Base-by-base conservation (phyloP, 2,888 invertebrate genomes). In the Stenolophus ochropezus region DNA sequence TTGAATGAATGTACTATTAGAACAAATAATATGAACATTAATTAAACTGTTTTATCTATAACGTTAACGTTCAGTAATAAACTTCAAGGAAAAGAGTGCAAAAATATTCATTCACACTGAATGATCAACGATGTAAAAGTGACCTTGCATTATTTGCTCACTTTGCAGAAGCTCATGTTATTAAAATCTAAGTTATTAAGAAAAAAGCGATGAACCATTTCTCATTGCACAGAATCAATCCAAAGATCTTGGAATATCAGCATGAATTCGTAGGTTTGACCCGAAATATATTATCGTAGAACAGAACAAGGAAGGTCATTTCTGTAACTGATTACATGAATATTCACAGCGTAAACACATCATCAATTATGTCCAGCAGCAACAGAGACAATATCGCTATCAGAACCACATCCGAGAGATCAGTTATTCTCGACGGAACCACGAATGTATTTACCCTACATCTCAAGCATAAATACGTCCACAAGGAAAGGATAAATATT, bases 381-480 rank as follows among this genome's bases (percentile, higher is more conserved):
- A 69, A 14, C 61, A 61, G 23, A 61, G 18, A 69, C 65, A 69
- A 69, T 33, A 69, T 33, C 65, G 11, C 33, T 69, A 69, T 69
- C 18, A 69, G 42, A 27, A 69, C n/a, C n/a, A 25, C 16, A 27
- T 65, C 21, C 21, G 11, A 21, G 8, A 56, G 56, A 56, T 65
- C 27, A 14, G 61, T 27, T 65, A 27, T 65, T 65, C 61, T 14
- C 5, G 20, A 18, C 47, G n/a, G 8, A 47, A 47, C 47, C 51
- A 47, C 49, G 47, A 49, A 23, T 73, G 47, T 49, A 49, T 73
- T 73, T 73, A 73, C 74, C 21, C 53, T 42, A 49, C 25, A 74
- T 27, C 74, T 53, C 51, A 25, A 53, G 53, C 74, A 74, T 53
- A 74, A 74, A 74, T 74, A 73, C 49, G 25, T 53, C 74, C 25